Conservation (phyloP, 2,888 invertebrate genomes). For the Drosophila setosimentum region DNA sequence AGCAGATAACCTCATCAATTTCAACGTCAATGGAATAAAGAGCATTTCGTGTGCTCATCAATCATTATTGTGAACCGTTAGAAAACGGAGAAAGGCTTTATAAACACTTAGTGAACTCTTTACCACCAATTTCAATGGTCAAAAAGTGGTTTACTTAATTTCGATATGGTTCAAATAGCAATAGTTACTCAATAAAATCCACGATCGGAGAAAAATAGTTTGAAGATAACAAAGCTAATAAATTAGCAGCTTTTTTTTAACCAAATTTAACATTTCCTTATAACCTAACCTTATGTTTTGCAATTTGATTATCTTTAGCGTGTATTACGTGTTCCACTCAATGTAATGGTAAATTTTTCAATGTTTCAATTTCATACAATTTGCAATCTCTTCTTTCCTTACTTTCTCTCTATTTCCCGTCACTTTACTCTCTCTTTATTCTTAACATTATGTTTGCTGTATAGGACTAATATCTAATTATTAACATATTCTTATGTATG, state of each 20-base stretch:
- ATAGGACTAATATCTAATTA: neutral
- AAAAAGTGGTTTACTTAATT: neutral
- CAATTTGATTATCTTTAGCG: neutral
- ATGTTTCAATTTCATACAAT: fast-evolving
- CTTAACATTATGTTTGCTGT: neutral
- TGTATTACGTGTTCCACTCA: neutral
- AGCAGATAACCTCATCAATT: neutral
- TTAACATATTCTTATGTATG: neutral
- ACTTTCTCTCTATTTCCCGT: neutral
- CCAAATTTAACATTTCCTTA: neutral
- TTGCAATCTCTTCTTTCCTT: neutral
- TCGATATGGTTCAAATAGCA: neutral
- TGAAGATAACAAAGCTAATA: neutral
- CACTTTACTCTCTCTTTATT: neutral
- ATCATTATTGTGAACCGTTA: neutral
- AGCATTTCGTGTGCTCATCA: slow-evolving; percentile 1
- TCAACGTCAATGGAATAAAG: neutral
- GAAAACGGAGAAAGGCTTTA: neutral
- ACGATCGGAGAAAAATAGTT: neutral
- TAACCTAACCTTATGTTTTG: neutral
- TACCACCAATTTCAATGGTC: neutral
- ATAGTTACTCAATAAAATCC: neutral
- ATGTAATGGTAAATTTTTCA: neutral
- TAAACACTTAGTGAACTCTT: neutral
- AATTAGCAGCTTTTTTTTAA: neutral